phyloP scores from a whole-genome alignment of 2,888 invertebrate species.

The Selenia dentaria region DNA sequence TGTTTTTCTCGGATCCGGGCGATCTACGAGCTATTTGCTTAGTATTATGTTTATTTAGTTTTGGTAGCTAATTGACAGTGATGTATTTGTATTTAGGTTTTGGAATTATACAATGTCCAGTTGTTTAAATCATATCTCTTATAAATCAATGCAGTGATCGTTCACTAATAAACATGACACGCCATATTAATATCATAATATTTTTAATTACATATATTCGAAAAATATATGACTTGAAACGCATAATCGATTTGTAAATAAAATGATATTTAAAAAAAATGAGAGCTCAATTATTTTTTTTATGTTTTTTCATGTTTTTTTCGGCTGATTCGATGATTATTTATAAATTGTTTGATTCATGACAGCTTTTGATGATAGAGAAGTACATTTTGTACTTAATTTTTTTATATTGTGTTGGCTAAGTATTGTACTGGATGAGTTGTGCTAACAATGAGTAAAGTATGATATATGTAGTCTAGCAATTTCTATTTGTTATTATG shows the following conservation, averaged over 20 bases:
- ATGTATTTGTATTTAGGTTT: constrained; percentile 6
- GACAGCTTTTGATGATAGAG: constrained; percentile 17
- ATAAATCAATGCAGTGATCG: constrained; percentile 12
- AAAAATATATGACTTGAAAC: constrained; percentile 16
- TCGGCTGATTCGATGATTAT: constrained; percentile 30
- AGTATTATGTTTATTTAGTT: constrained; percentile 43
- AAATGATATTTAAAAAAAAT: constrained; percentile 30
- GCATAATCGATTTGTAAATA: constrained; percentile 39
- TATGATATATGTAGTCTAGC: constrained; percentile 60
- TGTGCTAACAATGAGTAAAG: constrained; percentile 58
- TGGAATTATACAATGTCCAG: too few relatives aligned
- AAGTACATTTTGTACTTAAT: constrained; percentile 20
- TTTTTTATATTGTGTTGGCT: constrained; percentile 41
- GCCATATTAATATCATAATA: constrained; percentile 26
- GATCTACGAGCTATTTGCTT: constrained; percentile 39
- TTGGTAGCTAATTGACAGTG: constrained; percentile 45
- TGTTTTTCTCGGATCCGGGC: constrained; percentile 37
- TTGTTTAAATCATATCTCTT: too few relatives aligned
- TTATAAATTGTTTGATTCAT: constrained; percentile 30
- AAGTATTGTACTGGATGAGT: constrained; percentile 69
- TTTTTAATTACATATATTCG: constrained; percentile 12
- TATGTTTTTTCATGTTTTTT: constrained; percentile 26
- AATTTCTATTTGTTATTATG: constrained; percentile 11
- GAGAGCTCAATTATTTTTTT: constrained; percentile 34
- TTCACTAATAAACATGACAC: constrained; percentile 16